Conservation (phyloP, 2,797 vertebrate genomes). For the Vireo griseus region DNA sequence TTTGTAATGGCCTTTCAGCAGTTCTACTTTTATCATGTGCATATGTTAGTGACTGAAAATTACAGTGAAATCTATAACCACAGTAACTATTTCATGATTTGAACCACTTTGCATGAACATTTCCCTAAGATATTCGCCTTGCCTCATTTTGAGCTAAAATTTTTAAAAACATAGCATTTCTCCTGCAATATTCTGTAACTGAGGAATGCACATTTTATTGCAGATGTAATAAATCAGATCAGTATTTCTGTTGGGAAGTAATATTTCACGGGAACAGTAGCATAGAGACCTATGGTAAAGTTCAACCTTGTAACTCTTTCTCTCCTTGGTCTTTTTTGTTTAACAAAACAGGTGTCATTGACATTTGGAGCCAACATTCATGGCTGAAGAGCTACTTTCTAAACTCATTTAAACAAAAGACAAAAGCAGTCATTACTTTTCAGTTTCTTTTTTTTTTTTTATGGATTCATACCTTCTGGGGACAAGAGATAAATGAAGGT, state of each 20-base stretch:
- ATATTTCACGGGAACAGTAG: conserved; percentile 14
- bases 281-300: background rate
- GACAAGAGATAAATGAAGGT: conserved; percentile 72
- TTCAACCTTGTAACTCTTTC: conserved; percentile 18
- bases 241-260: background rate
- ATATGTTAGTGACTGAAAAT: background rate
- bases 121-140: background rate
- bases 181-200: background rate
- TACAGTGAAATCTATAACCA: background rate
- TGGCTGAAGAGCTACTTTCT: conserved; percentile 49
- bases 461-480: conserved; percentile 67
- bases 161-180: background rate
- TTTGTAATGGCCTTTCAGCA: background rate
- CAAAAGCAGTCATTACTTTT: conserved; percentile 46
- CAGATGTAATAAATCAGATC: conserved; percentile 26
- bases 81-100: background rate
- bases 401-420: conserved; percentile 47
- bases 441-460: background rate
- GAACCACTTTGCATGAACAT: background rate
- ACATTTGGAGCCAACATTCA: conserved; percentile 33
- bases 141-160: background rate
- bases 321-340: background rate
- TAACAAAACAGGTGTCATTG: conserved; percentile 51
- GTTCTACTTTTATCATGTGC: background rate
- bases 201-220: background rate